A percentile compares a stretch with the other conserved stretches of the same genome.
Conservation (phyloP, 2,888 invertebrate species). For the Cheilosia pagana region DNA sequence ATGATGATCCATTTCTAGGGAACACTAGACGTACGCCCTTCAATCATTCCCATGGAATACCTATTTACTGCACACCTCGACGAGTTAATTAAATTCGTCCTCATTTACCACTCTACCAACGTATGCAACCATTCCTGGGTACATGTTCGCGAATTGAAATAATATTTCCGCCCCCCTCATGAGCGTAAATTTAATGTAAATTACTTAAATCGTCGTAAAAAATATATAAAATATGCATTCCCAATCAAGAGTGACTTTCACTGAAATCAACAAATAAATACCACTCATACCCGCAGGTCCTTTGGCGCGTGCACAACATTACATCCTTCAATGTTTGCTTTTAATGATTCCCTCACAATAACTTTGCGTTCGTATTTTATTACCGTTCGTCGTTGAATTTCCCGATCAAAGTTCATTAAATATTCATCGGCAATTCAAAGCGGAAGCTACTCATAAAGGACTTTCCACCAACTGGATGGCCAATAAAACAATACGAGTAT, state of each 20-base stretch:
- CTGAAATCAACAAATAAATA: constrained; percentile 57
- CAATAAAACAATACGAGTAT: constrained; percentile 50
- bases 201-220: constrained; percentile 30
- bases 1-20: not conserved
- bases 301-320: not conserved
- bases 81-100: constrained; percentile 55
- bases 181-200: constrained; percentile 44
- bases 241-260: constrained; percentile 64
- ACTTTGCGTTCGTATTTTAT: constrained; percentile 3
- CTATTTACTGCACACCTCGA: not conserved
- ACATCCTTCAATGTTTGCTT: constrained; percentile 10
- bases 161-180: constrained; percentile 8
- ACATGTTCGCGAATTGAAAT: constrained; percentile 38
- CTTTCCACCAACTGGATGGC: constrained; percentile 32
- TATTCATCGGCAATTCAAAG: constrained; percentile 60
- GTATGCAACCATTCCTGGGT: constrained; percentile 39
- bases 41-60: not conserved
- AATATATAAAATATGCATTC: constrained; percentile 4
- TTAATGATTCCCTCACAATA: constrained; percentile 17
- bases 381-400: constrained; percentile 56
- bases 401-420: constrained; percentile 71
- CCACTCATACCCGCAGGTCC: not conserved
- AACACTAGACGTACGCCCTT: not conserved
- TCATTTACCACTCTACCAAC: constrained; percentile 16
- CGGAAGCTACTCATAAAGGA: constrained; percentile 41